Percentiles rank a stretch among this genome's conserved stretches.
Evolutionary conservation across 2,888 invertebrate species (phyloP).

Genomic region (Lissocephala sabroskyi): DNA sequence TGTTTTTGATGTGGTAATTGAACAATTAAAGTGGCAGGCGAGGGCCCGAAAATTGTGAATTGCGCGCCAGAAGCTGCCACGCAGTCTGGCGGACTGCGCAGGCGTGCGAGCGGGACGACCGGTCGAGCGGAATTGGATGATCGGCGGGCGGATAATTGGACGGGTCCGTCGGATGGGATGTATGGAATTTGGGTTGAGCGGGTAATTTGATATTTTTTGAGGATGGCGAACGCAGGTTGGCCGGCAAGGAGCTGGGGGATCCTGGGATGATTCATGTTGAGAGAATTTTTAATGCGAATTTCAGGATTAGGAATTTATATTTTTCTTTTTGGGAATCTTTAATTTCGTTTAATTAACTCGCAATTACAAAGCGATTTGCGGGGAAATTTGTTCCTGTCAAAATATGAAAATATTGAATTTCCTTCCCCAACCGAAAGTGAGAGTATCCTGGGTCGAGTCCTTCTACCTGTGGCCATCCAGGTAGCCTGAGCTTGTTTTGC

Average conservation of each 20-base stretch:
- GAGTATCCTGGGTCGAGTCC: not conserved
- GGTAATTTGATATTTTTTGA: not conserved
- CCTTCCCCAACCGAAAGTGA: not conserved
- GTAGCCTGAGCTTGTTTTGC: slow-evolving; percentile 23
- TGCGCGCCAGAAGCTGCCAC: slow-evolving; percentile 33
- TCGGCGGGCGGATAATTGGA: not conserved
- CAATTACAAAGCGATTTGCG: slow-evolving; percentile 49
- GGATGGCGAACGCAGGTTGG: not conserved
- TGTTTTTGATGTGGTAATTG: slow-evolving; percentile 23
- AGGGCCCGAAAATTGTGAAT: no score
- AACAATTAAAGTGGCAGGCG: slow-evolving; percentile 52
- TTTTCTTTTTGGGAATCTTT: slow-evolving; percentile 10
- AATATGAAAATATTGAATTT: slow-evolving; percentile 67
- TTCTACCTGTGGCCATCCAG: not conserved
- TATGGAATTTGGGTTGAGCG: not conserved
- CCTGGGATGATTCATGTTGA: slow-evolving; percentile 37
- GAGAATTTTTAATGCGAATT: slow-evolving; percentile 44
- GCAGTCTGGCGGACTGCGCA: slow-evolving; percentile 37
- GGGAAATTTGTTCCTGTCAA: slow-evolving; percentile 50
- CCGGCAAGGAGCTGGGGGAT: not conserved
- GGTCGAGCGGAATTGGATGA: not conserved
- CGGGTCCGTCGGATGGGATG: not conserved
- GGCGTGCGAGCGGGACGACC: slow-evolving; percentile 19
- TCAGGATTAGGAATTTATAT: no score
- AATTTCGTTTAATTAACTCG: slow-evolving; percentile 49